Base-by-base conservation (phyloP, 2,797 vertebrate species). In the Helicolenus hilgendorfi region DNA sequence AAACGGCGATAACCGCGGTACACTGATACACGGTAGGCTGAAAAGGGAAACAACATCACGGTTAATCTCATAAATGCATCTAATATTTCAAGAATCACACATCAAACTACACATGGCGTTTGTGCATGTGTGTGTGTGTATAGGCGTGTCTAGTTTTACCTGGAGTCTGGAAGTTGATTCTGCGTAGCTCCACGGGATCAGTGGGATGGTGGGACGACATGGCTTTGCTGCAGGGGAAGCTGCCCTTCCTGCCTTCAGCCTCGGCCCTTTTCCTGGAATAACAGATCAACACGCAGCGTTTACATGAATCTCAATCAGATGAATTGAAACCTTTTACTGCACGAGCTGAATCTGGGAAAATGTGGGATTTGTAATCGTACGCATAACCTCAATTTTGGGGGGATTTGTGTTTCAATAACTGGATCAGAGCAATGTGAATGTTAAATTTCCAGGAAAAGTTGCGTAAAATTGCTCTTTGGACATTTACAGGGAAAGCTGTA, bases 91-190 rank as follows among this genome's bases (percentile, higher is more conserved):
- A 14, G 73, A 49, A 69, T 72, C 53, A 38, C 49, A 67, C 13
- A 15, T 60, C 27, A 63, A 70, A 35, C 18, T 10, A 73, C 49
- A 33, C 22, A 71, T 56, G 5, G 31, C 71, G 31, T 73, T 18
- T 65, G 29, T 68, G 58, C 60, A 49, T 31, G 62, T 60, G 31
- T 68, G 1, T 70, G 68, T 82, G 38, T 41, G 0, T 41, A 27
- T 59, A 67, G 53, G 59, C 59, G 70, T 56, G 41, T 84, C 18
- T n/a, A 31, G 33, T 72, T 97, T 97, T 97, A 99, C 99, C 99
- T 68, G 99, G 98, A 55, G 99, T 99, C 94, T 99, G 99, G 96
- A 99, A 99, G 97, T 99, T 99, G 97, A 99, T 99, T 85, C 99
- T 98, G 65, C 99, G 98, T 4, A 99, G 98, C 94, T 99, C 99